Conservation (phyloP, 2,888 invertebrate species). For the Lasioglossum lativentre region DNA sequence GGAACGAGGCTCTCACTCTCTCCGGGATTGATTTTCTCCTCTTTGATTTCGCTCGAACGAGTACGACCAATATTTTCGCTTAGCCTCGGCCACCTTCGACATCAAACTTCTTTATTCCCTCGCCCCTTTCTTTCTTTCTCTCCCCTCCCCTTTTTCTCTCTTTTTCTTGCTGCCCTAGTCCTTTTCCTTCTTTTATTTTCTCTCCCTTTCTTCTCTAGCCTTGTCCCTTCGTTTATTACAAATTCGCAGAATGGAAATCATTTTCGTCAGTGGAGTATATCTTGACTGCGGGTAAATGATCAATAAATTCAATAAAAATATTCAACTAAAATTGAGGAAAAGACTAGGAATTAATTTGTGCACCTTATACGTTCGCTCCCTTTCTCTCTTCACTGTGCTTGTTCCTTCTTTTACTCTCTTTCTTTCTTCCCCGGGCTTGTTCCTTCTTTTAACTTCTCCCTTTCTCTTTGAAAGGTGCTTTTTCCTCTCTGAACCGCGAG, state of each 20-base stretch:
- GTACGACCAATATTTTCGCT: constrained; percentile 58
- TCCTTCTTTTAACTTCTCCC: neutral
- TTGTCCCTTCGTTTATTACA: too few species aligned
- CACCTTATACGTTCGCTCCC: neutral
- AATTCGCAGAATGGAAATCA: too few species aligned
- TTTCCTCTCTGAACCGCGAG: constrained; percentile 6
- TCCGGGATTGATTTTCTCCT: constrained; percentile 53
- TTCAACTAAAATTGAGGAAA: neutral
- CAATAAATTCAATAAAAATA: too few species aligned
- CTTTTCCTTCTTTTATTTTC: neutral
- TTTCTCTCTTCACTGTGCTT: too few species aligned
- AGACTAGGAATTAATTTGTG: neutral
- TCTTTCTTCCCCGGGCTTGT: neutral
- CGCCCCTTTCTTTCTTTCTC: neutral
- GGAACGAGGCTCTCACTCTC: constrained; percentile 13
- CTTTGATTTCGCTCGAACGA: constrained; percentile 56
- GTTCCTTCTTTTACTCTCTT: too few species aligned
- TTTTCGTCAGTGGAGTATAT: too few species aligned
- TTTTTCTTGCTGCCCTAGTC: neutral
- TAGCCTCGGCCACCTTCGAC: constrained; percentile 30
- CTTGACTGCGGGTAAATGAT: too few species aligned
- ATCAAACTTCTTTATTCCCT: constrained; percentile 49
- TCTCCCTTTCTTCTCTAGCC: neutral
- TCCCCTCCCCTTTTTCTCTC: neutral
- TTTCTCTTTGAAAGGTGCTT: neutral